A percentile compares a stretch with the other conserved stretches of the same genome.
Conservation (phyloP, 2,888 invertebrate genomes). For the Xanthostigma xanthostigma region DNA sequence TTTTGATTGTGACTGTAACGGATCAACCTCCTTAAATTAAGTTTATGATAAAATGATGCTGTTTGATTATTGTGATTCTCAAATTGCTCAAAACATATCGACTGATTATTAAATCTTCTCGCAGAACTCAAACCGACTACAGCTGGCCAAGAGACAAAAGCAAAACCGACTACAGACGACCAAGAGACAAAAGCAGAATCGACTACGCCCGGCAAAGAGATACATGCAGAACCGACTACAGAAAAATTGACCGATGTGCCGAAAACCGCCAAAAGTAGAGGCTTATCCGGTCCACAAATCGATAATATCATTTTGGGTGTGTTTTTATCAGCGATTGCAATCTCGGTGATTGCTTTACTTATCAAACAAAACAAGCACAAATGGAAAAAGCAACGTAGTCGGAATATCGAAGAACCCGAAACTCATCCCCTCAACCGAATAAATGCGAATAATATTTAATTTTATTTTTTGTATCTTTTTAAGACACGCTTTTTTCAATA, state of each 20-base stretch:
- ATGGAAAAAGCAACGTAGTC: background rate
- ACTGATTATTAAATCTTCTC: background rate
- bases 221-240: too few relatives aligned
- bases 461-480: too few relatives aligned
- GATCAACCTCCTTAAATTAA: too few relatives aligned
- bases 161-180: background rate
- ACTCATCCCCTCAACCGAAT: background rate
- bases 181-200: background rate
- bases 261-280: background rate
- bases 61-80: too few relatives aligned
- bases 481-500: too few relatives aligned
- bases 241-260: background rate
- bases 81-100: background rate
- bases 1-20: too few relatives aligned
- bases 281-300: background rate
- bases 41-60: too few relatives aligned
- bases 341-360: background rate
- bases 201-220: background rate
- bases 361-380: slow-evolving; percentile 1
- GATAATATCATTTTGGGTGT: slow-evolving; percentile 5
- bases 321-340: background rate
- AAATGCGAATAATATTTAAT: too few relatives aligned
- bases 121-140: background rate
- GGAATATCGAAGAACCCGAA: background rate
- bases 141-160: background rate